Evolutionary conservation across 92 coral and sea anemone species (phyloP).

Genomic region (Chrysogorgia sp.): DNA sequence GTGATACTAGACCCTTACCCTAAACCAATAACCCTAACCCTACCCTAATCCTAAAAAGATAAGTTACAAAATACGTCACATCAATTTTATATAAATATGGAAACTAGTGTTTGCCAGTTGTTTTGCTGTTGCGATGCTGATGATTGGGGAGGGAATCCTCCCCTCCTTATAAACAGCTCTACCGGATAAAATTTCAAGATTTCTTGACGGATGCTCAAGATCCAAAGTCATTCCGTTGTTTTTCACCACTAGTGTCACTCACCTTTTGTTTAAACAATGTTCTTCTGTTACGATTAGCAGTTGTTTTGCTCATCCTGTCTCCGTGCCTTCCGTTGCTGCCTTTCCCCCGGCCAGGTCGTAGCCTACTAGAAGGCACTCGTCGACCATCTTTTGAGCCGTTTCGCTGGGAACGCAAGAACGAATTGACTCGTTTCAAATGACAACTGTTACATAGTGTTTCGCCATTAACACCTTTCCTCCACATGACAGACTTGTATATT

Average conservation of each 20-base stretch:
- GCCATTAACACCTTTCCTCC: conserved; percentile 95
- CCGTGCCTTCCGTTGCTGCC: conserved; percentile 92
- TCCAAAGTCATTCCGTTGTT: no score
- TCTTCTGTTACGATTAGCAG: conserved; percentile 78
- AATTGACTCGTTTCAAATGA: conserved; percentile 88
- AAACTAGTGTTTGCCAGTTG: no score
- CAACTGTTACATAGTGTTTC: conserved; percentile 97
- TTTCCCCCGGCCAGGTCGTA: conserved; percentile 70
- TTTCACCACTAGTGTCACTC: neutral
- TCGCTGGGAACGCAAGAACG: conserved; percentile 87
- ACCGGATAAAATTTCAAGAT: no score
- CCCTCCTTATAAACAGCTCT: no score
- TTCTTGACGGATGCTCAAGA: no score
- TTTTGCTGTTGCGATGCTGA: no score
- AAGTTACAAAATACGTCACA: no score
- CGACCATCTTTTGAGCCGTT: conserved; percentile 85
- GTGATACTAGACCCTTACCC: no score
- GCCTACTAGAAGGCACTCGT: conserved; percentile 24
- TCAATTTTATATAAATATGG: no score
- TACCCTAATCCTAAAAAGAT: no score
- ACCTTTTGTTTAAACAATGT: conserved; percentile 84
- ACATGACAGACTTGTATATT: conserved; percentile 88
- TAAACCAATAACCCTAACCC: no score
- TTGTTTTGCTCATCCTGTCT: conserved; percentile 64
- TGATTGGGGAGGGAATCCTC: no score